Evolutionary conservation across 2,797 vertebrate genomes (phyloP).

Genomic region (Oryzias dopingdopingensis): DNA sequence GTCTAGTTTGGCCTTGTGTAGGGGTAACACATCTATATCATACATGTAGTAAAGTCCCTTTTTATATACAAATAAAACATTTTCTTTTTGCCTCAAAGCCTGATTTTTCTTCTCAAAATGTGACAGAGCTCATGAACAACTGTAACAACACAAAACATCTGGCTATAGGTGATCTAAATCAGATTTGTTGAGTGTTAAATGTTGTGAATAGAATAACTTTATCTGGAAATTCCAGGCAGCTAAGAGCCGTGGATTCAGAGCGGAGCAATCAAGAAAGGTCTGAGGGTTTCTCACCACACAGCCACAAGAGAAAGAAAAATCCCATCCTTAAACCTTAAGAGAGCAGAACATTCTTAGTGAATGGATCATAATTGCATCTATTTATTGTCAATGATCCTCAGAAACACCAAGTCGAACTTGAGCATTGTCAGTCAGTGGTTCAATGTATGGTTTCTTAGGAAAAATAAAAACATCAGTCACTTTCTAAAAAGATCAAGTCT

Average conservation of each 20-base stretch:
- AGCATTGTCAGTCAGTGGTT: conserved; percentile 17
- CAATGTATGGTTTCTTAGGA: background rate
- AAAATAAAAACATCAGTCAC: conserved; percentile 1
- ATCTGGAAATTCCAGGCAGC: conserved; percentile 6
- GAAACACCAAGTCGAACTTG: background rate
- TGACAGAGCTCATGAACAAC: too few species aligned
- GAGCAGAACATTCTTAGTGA: conserved; percentile 23
- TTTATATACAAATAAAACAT: conserved; percentile 7
- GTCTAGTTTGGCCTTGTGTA: conserved; percentile 33
- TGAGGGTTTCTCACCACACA: conserved; percentile 24
- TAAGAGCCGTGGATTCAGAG: background rate
- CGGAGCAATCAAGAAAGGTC: conserved; percentile 12
- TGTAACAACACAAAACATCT: conserved; percentile 4
- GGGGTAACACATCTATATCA: background rate
- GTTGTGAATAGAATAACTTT: conserved; percentile 1
- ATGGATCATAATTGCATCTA: conserved; percentile 33
- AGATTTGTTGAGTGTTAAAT: conserved; percentile 2
- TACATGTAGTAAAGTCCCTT: background rate
- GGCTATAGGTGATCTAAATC: background rate
- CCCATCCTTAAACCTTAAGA: conserved; percentile 21
- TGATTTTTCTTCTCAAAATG: too few species aligned
- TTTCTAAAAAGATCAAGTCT: too few species aligned
- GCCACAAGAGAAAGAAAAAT: conserved; percentile 32
- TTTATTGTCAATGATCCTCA: conserved; percentile 35
- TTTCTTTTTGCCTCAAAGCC: background rate